phyloP scores from a whole-genome alignment of 2,888 invertebrate genomes.

The Oscheius sp. region DNA sequence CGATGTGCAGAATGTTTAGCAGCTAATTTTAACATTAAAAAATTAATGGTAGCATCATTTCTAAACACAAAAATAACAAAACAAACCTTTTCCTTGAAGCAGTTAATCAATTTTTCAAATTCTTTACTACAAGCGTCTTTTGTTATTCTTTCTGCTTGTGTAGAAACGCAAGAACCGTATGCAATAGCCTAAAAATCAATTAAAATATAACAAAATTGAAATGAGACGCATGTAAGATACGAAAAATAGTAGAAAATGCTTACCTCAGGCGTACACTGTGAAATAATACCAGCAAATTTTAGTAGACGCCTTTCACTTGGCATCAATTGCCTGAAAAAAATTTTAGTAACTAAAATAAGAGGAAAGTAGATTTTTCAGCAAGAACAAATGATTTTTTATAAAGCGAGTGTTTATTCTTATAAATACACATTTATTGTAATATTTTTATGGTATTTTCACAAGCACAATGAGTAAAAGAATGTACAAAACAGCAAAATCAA shows the following conservation, averaged over 20 bases:
- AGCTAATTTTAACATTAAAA: too few species aligned
- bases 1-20: too few species aligned
- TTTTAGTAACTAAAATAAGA: background rate
- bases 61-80: background rate
- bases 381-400: too few species aligned
- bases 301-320: conserved; percentile 60
- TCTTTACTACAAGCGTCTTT: conserved; percentile 84
- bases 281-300: conserved; percentile 59
- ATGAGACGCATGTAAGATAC: background rate
- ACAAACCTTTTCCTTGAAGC: conserved; percentile 80
- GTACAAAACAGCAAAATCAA: background rate
- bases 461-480: background rate
- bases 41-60: too few species aligned
- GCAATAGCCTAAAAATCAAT: conserved; percentile 77
- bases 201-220: conserved; percentile 4
- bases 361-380: background rate
- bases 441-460: too few species aligned
- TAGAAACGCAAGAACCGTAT: conserved; percentile 86
- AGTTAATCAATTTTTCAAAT: conserved; percentile 83
- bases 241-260: background rate
- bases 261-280: conserved; percentile 64
- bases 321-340: conserved; percentile 39
- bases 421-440: too few species aligned
- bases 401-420: too few species aligned
- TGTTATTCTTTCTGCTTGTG: conserved; percentile 81